Percentiles rank a stretch among this genome's conserved stretches.
phyloP scores from a whole-genome alignment of 2,797 vertebrate species.

The Muscicapa comitata region DNA sequence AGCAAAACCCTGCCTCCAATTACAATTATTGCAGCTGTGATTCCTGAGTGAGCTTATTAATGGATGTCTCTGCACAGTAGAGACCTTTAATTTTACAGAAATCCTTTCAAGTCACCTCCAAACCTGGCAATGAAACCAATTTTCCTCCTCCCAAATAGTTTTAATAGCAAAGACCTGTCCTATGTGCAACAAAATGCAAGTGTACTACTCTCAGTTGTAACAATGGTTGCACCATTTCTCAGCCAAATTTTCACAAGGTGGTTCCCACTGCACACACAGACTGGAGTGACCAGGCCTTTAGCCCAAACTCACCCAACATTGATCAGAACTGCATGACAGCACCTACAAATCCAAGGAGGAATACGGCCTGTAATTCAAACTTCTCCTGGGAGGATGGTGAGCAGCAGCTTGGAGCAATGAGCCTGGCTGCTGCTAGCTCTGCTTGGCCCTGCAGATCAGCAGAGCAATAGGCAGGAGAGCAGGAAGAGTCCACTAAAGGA shows the following conservation, averaged over 20 bases:
- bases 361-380: not conserved
- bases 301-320: not conserved
- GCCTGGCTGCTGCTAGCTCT: not conserved
- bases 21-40: conserved; percentile 31
- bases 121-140: not conserved
- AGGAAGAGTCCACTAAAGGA: not conserved
- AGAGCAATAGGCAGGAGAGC: not conserved
- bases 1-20: conserved; percentile 14
- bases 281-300: not conserved
- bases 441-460: not conserved
- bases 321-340: not conserved
- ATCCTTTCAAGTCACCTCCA: conserved; percentile 30
- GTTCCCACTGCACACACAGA: not conserved
- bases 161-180: not conserved
- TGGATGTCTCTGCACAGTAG: not conserved
- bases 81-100: conserved; percentile 39
- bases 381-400: not conserved
- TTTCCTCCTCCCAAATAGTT: not conserved
- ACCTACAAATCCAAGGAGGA: not conserved
- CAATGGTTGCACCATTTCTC: not conserved
- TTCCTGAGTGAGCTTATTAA: conserved; percentile 30
- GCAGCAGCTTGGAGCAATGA: not conserved
- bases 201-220: not conserved
- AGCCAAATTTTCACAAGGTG: not conserved
- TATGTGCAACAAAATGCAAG: not conserved